These are phyloP conservation scores for Hippocampus guttulatus DNA, from an alignment of 2,113 vertebrate species.

Conservation along the genomic window DNA sequence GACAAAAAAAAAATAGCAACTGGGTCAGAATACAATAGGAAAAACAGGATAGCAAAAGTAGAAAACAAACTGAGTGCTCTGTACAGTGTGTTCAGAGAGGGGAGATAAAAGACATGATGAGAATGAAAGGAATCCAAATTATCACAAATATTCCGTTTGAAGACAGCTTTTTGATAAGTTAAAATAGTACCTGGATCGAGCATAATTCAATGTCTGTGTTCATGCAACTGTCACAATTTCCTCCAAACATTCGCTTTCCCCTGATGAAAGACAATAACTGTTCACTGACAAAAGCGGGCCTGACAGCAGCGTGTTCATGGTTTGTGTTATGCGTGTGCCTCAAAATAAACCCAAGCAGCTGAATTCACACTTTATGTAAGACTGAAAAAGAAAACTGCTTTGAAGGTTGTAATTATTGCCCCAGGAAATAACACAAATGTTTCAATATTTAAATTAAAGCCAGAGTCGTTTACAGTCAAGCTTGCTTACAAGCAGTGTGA, in stretches of 20 bases:
- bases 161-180: slow-evolving; percentile 22
- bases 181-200: slow-evolving; percentile 36
- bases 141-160: slow-evolving; percentile 38
- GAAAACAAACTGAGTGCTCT: not conserved
- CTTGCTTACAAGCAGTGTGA: not conserved
- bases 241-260: slow-evolving; percentile 33
- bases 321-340: slow-evolving; percentile 9
- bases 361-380: slow-evolving; percentile 19
- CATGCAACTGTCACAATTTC: slow-evolving; percentile 33
- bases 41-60: not conserved
- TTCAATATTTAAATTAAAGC: slow-evolving; percentile 50
- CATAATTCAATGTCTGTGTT: slow-evolving; percentile 18
- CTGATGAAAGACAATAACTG: slow-evolving; percentile 45
- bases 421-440: slow-evolving; percentile 33
- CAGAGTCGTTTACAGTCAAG: slow-evolving; percentile 11
- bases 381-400: slow-evolving; percentile 19
- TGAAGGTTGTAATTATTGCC: slow-evolving; percentile 17
- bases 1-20: not conserved
- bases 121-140: slow-evolving; percentile 26
- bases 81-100: not conserved
- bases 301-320: slow-evolving; percentile 22
- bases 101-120: slow-evolving; percentile 30
- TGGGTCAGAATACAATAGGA: slow-evolving; percentile 24
- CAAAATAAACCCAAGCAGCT: slow-evolving; percentile 6
- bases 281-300: slow-evolving; percentile 35